Evolutionary conservation across 2,113 vertebrate genomes (phyloP), one percentile per base, ranked within the genome.

Genomic region (Seriola quinqueradiata): DNA sequence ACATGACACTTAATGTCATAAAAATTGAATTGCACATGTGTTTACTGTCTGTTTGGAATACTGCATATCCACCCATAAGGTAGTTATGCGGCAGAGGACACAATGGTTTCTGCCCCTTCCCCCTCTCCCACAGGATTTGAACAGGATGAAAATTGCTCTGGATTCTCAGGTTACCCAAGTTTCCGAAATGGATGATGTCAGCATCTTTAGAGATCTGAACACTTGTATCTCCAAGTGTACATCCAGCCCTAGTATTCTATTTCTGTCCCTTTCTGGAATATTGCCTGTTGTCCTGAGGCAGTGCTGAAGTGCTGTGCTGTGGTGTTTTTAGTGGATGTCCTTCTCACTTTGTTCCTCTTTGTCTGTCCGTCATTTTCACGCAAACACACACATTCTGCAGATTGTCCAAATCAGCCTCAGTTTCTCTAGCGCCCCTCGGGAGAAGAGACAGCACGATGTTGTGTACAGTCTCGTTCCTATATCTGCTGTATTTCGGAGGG

Each of bases 281-380:
- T 57, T 40, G 40, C 77, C 75, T 79, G 59, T 65, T 75, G 84
- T 84, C 77, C 72, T 10, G 63, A 68, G 66, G 80, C 79, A n/a
- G 59, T 38, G 60, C 70, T 80, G 70, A 81, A 81, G 38, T 79
- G 79, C 77, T 83, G 63, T 57, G 50, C 72, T 81, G 78, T 64
- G 25, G 52, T 60, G 32, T 85, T 88, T 82, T 68, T 52, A 75
- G 67, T 82, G 59, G 67, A 79, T 76, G 81, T 83, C 87, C 87
- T 84, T 82, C 70, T 81, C 84, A 75, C 58, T 78, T 86, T 81
- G 59, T 79, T 83, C 68, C 57, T 40, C 67, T 85, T 73, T 80
- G 66, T 85, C 69, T 59, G 50, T 77, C 83, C 75, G 79, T 73
- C 82, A 81, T 73, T 58, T 52, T 44, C 61, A 77, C 61, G 58